phyloP scores from a whole-genome alignment of 2,797 vertebrate species.

The Urophycis tenuis region DNA sequence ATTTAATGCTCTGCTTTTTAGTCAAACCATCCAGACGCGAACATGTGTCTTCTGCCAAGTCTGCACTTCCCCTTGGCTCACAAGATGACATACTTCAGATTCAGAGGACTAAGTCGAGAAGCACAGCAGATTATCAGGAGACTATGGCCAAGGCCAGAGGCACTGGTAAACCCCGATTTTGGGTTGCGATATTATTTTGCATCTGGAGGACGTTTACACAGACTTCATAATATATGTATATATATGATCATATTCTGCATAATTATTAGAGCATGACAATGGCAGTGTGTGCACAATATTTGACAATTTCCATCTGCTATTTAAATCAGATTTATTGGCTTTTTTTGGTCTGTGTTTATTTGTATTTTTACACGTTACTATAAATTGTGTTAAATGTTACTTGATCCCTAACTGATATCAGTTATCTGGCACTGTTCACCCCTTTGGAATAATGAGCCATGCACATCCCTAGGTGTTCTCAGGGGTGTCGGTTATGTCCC shows the following conservation, averaged over 20 bases:
- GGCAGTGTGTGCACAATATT: background rate
- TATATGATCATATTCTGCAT: background rate
- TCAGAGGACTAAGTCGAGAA: background rate
- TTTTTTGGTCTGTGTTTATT: background rate
- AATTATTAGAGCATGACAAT: background rate
- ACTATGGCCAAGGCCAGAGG: slow-evolving; percentile 21
- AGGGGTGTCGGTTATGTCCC: slow-evolving; percentile 3
- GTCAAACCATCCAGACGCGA: slow-evolving; percentile 29
- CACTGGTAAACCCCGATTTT: slow-evolving; percentile 27
- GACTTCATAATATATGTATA: background rate
- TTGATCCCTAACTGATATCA: background rate
- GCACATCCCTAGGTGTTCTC: slow-evolving; percentile 25
- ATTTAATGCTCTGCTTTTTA: slow-evolving; percentile 25
- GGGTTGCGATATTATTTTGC: background rate
- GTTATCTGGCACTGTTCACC: background rate
- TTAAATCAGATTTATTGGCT: background rate
- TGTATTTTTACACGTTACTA: background rate
- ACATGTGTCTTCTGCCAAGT: slow-evolving; percentile 9
- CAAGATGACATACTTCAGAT: slow-evolving; percentile 7
- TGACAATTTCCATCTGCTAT: background rate
- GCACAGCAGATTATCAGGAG: slow-evolving; percentile 44
- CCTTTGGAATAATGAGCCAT: background rate
- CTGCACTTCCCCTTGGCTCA: background rate
- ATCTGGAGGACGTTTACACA: slow-evolving; percentile 2
- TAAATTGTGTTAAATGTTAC: background rate